Percentiles rank a stretch among this genome's conserved stretches.
Conservation (phyloP, 2,888 invertebrate genomes). For the Calameuta pallipes region DNA sequence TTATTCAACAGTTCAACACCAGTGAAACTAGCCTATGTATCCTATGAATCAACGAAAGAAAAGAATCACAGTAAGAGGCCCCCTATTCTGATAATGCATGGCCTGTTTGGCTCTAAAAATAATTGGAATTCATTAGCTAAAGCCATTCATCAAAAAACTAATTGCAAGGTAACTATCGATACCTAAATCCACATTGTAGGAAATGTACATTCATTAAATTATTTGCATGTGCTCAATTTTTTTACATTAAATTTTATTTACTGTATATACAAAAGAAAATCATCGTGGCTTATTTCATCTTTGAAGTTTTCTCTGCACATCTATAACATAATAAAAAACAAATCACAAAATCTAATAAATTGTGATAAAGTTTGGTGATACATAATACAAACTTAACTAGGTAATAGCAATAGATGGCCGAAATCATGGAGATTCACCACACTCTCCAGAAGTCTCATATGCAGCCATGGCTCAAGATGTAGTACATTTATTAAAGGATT, state of each 20-base stretch:
- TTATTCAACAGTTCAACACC: constrained; percentile 48
- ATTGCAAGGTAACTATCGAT: constrained; percentile 69
- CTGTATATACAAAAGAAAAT: background rate
- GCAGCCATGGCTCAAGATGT: constrained; percentile 81
- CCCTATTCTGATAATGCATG: constrained; percentile 89
- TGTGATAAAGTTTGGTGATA: background rate
- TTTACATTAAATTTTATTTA: background rate
- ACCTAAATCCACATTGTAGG: background rate
- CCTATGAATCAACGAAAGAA: constrained; percentile 72
- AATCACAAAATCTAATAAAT: background rate
- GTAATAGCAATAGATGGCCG: constrained; percentile 87
- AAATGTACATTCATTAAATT: background rate
- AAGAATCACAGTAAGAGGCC: constrained; percentile 52
- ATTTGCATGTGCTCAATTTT: background rate
- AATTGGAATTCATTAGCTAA: constrained; percentile 89
- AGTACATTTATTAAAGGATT: constrained; percentile 72
- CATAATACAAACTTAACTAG: constrained; percentile 53
- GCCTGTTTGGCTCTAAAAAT: constrained; percentile 85
- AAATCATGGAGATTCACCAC: constrained; percentile 96
- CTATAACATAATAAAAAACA: background rate
- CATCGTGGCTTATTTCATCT: background rate
- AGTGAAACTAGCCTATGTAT: constrained; percentile 76
- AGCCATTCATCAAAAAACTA: constrained; percentile 73
- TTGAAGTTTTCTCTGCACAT: background rate
- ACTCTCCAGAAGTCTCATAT: constrained; percentile 79